Base-by-base conservation (phyloP, 2,797 vertebrate species). In the Intellagama lesueurii region DNA sequence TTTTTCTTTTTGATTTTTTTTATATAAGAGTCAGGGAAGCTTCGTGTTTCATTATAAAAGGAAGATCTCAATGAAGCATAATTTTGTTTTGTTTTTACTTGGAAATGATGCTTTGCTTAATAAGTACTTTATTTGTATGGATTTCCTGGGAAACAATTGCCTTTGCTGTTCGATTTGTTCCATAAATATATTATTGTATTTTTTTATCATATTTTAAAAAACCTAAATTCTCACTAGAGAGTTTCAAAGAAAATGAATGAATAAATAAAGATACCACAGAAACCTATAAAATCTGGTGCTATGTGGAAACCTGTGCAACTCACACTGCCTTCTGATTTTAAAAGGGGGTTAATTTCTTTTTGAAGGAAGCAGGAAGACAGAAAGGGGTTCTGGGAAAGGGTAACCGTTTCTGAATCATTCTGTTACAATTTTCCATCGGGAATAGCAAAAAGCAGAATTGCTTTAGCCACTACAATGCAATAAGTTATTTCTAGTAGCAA, bases 401-500 rank as follows among this genome's bases (percentile, higher is more conserved):
- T 79, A 81, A 12, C 78, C 30, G 44, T 30, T 68, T 76, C 82
- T 52, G 19, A 11, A 7, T 17, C 69, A 1, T n/a, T 90, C 72
- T 11, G 16, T 8, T 0, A 0, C 1, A 17, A 73, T n/a, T 47
- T 79, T 85, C 83, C 92, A 82, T 26, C 1, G 30, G 86, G 94
- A 94, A 88, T 35, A 92, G 16, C 85, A 78, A 66, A 85, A 30
- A 94, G 83, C 88, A 91, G 16, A 88, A 0, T 0, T 86, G 90
- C 89, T 92, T 89, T 83, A 88, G 76, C n/a, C 11, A 22, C 26
- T 69, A 89, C 89, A 76, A 91, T 0, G 0, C 1, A 56, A 44
- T 56, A 94, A 92, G 91, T 83, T 88, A 88, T 94, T 94, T 91
- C 79, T 91, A 79, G 3, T 44, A 89, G 79, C 56, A 76, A 47